Evolutionary conservation across 2,797 vertebrate genomes (phyloP).

Genomic region (Lacerta bilineata): DNA sequence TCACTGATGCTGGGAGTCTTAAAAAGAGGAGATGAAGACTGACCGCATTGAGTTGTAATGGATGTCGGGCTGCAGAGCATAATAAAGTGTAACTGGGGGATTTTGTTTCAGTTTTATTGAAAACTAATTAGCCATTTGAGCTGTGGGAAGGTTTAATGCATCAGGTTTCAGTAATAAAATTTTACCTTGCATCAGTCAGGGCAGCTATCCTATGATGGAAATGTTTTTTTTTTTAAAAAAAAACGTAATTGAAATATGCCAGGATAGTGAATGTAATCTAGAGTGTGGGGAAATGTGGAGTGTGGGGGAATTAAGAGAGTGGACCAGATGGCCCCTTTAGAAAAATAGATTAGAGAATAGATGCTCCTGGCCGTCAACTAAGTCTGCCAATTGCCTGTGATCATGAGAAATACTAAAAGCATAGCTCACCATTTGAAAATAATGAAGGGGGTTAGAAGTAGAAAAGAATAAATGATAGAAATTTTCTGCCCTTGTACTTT

Average conservation of each 20-base stretch:
- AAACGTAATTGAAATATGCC: slow-evolving; percentile 63
- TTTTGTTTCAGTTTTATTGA: slow-evolving; percentile 56
- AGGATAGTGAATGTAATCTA: slow-evolving; percentile 43
- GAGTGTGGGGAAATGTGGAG: background rate
- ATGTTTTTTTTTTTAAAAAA: background rate
- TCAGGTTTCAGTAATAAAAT: slow-evolving; percentile 76
- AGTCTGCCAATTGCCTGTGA: slow-evolving; percentile 20
- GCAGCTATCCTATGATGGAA: slow-evolving; percentile 48
- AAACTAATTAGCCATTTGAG: slow-evolving; percentile 55
- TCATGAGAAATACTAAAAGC: slow-evolving; percentile 16
- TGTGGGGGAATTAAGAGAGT: slow-evolving; percentile 49
- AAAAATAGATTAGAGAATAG: slow-evolving; percentile 64
- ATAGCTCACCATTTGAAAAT: slow-evolving; percentile 4
- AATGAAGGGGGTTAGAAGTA: background rate
- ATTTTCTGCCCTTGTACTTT: background rate
- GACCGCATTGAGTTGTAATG: slow-evolving; percentile 17
- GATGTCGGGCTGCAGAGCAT: slow-evolving; percentile 40
- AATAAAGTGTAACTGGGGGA: slow-evolving; percentile 35
- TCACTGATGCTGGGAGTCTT: background rate
- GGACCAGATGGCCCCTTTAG: slow-evolving; percentile 66
- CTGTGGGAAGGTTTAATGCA: slow-evolving; percentile 70
- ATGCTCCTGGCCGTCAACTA: slow-evolving; percentile 46
- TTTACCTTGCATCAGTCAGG: slow-evolving; percentile 50
- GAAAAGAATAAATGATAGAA: no score
- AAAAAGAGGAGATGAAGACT: background rate